A percentile compares a stretch with the other conserved stretches of the same genome.
Evolutionary conservation across 2,797 vertebrate species (phyloP).

Genomic region (Toxotes lorentzi): DNA sequence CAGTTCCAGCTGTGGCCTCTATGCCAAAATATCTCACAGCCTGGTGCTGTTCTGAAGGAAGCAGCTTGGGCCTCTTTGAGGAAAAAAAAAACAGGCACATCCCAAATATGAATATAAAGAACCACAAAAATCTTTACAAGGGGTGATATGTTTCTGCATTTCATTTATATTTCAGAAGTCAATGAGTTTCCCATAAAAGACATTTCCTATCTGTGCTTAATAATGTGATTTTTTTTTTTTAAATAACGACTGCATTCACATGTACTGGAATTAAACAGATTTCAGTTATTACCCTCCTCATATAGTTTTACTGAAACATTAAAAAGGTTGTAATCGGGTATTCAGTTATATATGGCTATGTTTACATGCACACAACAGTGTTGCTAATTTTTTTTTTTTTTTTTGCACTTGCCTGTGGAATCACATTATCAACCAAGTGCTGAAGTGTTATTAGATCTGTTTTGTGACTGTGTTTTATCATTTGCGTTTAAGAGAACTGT

Average conservation of each 20-base stretch:
- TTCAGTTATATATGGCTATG: neutral
- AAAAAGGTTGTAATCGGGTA: conserved; percentile 7
- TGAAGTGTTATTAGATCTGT: neutral
- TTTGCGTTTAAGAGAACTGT: neutral
- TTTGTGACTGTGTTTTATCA: neutral
- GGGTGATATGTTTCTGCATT: neutral
- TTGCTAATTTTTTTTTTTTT: neutral
- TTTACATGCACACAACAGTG: conserved; percentile 2
- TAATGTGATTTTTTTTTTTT: neutral
- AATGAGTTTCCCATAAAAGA: neutral
- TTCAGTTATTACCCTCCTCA: neutral
- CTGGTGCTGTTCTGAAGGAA: neutral
- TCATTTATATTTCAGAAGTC: neutral
- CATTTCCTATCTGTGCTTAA: neutral
- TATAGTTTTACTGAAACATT: neutral
- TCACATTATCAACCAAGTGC: neutral
- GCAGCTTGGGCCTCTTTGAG: neutral
- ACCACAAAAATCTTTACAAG: neutral
- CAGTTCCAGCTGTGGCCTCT: neutral
- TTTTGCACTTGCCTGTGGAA: conserved; percentile 6
- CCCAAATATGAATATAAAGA: neutral
- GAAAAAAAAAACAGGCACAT: neutral
- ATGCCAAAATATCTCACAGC: neutral
- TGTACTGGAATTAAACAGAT: neutral
- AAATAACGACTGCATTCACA: neutral